Evolutionary conservation across 37 sponge, comb jelly and placozoan species (phyloP), one percentile per base, ranked within the genome.

Genomic region (Agelas oroides): DNA sequence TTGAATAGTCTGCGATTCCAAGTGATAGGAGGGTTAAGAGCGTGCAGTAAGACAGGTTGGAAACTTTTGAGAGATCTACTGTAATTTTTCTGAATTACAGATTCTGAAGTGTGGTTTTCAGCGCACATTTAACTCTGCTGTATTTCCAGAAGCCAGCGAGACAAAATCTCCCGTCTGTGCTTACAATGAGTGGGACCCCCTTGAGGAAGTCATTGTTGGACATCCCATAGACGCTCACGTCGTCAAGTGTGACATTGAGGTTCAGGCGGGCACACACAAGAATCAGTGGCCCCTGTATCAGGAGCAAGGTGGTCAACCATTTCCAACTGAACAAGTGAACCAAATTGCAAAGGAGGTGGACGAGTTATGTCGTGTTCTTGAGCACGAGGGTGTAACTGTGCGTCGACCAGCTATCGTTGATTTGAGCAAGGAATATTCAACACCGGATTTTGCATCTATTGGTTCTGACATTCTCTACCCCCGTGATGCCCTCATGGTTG

Each of bases 161-260:
- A 6, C 20, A 5, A 71, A 71, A 71, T 71, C 76, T 33, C 81
- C 84, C 2, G 90, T 89, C 30, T 76, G 59, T 56, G 40, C 79
- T 59, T 65, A 89, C 84, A 89, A 89, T 63, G 90, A 89, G 70
- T 89, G 90, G 90, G 81, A 80, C 35, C 81, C 70, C 53, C 33
- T 80, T 27, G 81, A 80, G 59, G 88, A 87, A 57, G 70, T 89
- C 39, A 78, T 89, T 32, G 90, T 89, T 18, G 90, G 90, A 0
- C 85, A 79, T 0, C 54, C 46, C 1, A 79, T 77, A 35, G 80
- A 65, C 20, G 90, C 90, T 5, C 23, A 35, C 34, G 73, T 89
- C 5, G 85, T 85, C 21, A 41, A 77, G 28, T 67, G 78, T 65
- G 59, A 62, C 19, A 32, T 77, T 39, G 90, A 89, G 53, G 85